These are phyloP conservation scores for Nysson spinosus DNA, from an alignment of 2,888 invertebrate species.

Conservation along the genomic window DNA sequence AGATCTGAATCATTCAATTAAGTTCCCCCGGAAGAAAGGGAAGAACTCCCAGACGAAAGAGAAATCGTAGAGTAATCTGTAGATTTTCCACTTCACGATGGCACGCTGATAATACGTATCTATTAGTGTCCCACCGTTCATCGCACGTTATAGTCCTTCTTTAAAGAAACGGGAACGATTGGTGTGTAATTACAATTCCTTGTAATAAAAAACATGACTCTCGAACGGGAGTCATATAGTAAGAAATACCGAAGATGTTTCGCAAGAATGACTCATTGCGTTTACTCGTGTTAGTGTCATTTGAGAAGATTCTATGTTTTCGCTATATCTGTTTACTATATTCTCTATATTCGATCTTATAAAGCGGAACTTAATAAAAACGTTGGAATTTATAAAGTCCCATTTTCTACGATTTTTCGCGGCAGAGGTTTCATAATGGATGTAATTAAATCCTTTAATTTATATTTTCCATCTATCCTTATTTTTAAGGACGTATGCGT, in stretches of 20 bases:
- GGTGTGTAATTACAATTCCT: conserved; percentile 46
- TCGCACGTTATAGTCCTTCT: conserved; percentile 28
- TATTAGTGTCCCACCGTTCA: conserved; percentile 6
- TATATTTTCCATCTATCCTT: too few relatives aligned
- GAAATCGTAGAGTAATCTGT: conserved; percentile 19
- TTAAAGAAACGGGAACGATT: conserved; percentile 14
- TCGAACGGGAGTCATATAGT: background rate
- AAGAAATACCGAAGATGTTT: background rate
- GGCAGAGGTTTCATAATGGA: too few relatives aligned
- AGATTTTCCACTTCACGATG: conserved; percentile 6
- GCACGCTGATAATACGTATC: conserved; percentile 9
- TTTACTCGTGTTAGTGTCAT: background rate
- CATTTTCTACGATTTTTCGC: too few relatives aligned
- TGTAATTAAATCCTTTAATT: too few relatives aligned
- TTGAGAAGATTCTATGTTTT: too few relatives aligned
- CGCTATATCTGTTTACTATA: too few relatives aligned
- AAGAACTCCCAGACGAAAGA: conserved; percentile 21
- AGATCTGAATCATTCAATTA: background rate
- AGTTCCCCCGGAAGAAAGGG: background rate
- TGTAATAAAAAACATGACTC: conserved; percentile 14
- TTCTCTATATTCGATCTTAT: too few relatives aligned
- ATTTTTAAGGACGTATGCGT: too few relatives aligned
- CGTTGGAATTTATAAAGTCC: too few relatives aligned
- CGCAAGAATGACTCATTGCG: background rate
- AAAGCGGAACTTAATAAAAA: too few relatives aligned